Conservation (phyloP, 2,113 vertebrate species). For the Cinclus mexicanus region DNA sequence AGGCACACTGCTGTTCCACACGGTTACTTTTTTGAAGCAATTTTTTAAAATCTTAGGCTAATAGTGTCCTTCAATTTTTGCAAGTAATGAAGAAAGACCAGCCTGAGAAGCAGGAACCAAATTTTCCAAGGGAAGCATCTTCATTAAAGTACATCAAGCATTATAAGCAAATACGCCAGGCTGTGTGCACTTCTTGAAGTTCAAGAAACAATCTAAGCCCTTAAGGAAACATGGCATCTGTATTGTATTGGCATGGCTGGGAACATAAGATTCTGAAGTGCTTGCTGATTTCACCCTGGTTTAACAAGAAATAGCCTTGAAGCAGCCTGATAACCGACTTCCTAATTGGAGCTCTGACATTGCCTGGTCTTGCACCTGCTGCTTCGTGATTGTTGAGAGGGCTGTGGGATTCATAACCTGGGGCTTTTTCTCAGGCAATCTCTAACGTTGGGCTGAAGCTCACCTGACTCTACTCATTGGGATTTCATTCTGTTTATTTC, state of each 20-base stretch:
- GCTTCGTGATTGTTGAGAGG: not conserved
- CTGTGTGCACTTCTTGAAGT: not conserved
- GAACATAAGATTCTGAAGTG: not conserved
- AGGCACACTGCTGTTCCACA: not conserved
- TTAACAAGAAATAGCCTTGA: not conserved
- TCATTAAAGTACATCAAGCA: not conserved
- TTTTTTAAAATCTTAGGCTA: not conserved
- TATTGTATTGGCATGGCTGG: not conserved
- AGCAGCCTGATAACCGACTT: not conserved
- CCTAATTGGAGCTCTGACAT: not conserved
- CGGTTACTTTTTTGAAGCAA: rapidly evolving
- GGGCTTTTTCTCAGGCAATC: not conserved
- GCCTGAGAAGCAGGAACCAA: not conserved
- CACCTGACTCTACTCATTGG: not conserved
- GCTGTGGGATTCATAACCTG: not conserved
- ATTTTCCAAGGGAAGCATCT: not conserved
- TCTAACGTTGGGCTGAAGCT: not conserved
- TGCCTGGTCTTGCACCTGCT: conserved; percentile 55
- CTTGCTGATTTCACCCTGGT: not conserved
- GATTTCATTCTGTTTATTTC: not conserved
- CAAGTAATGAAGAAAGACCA: not conserved
- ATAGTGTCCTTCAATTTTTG: not conserved
- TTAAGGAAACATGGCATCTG: not conserved
- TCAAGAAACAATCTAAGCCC: not conserved
- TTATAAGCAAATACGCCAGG: not conserved